A percentile compares a stretch with the other conserved stretches of the same genome.
Conservation (phyloP, 2,797 vertebrate genomes). For the Denticeps clupeoides region DNA sequence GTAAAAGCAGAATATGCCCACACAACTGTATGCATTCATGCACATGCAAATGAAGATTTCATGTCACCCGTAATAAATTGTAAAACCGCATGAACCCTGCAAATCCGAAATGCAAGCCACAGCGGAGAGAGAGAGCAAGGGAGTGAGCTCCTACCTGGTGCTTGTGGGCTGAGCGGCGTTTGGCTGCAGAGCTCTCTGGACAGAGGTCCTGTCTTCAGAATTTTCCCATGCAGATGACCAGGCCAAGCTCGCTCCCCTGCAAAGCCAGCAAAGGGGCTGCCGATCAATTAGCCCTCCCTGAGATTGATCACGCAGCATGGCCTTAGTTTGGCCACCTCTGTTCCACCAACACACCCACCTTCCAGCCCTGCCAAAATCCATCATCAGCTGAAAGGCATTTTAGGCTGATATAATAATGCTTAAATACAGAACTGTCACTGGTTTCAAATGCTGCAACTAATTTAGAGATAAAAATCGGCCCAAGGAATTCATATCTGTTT, state of each 20-base stretch:
- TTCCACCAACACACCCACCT: conserved; percentile 21
- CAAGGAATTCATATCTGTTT: too few relatives aligned
- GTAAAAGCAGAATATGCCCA: too few relatives aligned
- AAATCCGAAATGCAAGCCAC: not conserved
- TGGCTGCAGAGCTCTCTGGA: conserved; percentile 4
- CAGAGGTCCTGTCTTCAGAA: conserved; percentile 12
- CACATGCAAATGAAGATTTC: too few relatives aligned
- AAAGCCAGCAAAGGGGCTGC: conserved; percentile 12
- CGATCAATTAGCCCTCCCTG: conserved; percentile 42
- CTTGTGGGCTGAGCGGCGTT: not conserved
- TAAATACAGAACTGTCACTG: too few relatives aligned
- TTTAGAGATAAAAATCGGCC: too few relatives aligned
- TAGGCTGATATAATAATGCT: too few relatives aligned
- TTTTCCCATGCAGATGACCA: conserved; percentile 18
- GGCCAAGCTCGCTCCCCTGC: conserved; percentile 14
- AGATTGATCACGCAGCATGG: conserved; percentile 49
- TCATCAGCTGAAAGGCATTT: too few relatives aligned
- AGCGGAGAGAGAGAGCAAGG: not conserved
- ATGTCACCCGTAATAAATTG: too few relatives aligned
- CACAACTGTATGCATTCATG: too few relatives aligned
- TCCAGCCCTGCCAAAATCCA: too few relatives aligned
- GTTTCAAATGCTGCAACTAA: too few relatives aligned
- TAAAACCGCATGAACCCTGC: too few relatives aligned
- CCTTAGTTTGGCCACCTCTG: conserved; percentile 58
- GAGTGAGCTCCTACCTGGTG: conserved; percentile 16